These are phyloP conservation scores for Chrysogorgia sp. DNA, from an alignment of 92 coral and sea anemone genomes.

Conservation along the genomic window DNA sequence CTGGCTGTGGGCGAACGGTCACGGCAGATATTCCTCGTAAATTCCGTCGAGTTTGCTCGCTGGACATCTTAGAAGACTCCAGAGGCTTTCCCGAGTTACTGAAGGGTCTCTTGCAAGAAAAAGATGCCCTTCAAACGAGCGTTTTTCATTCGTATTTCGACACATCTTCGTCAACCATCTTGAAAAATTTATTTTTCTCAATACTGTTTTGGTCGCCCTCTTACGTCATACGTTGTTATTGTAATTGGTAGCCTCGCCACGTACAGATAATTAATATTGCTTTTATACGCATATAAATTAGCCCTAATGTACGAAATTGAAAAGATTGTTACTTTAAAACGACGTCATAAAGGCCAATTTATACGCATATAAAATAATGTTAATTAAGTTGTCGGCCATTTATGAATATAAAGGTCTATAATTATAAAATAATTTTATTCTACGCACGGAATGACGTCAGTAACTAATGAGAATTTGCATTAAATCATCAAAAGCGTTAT, in stretches of 20 bases:
- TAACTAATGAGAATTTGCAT: too few relatives aligned
- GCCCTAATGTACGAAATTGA: too few relatives aligned
- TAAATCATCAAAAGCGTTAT: too few relatives aligned
- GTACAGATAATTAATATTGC: background rate
- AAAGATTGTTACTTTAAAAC: too few relatives aligned
- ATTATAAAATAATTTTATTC: too few relatives aligned
- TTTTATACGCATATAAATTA: too few relatives aligned
- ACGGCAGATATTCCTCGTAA: background rate
- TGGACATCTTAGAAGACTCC: constrained; percentile 14
- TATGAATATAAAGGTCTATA: too few relatives aligned
- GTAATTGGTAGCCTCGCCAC: constrained; percentile 26
- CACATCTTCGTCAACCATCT: constrained; percentile 37
- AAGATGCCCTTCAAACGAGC: constrained; percentile 30
- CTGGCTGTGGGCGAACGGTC: constrained; percentile 38
- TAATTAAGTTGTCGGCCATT: too few relatives aligned
- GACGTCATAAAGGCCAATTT: too few relatives aligned
- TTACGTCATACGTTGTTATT: constrained; percentile 23
- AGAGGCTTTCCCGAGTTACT: background rate
- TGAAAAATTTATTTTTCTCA: constrained; percentile 8
- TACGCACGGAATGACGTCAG: too few relatives aligned
- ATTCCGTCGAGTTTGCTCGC: constrained; percentile 29
- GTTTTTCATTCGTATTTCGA: constrained; percentile 13
- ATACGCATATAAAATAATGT: too few relatives aligned
- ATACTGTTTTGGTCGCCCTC: constrained; percentile 16
- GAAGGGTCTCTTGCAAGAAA: constrained; percentile 29